Base-by-base conservation (phyloP, 2,888 invertebrate genomes). In the Clusia tigrina region DNA sequence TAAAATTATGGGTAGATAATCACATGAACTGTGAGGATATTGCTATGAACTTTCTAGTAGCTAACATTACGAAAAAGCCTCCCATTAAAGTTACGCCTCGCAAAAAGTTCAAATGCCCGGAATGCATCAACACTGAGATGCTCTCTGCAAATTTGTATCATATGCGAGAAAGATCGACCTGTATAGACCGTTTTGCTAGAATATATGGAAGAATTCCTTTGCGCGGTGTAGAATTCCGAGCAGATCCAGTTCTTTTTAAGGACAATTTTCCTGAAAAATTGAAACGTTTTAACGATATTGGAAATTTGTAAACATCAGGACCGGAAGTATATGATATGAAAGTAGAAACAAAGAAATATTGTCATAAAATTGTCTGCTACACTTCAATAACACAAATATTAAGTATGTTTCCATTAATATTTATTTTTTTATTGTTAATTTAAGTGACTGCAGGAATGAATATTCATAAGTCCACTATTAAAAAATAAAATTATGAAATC, bases 11-110 rank as follows among this genome's bases (percentile, higher is more conserved):
- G 94, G 96, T 97, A 0, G 97, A 98, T 81, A 91, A 93, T 17
- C 92, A 94, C 78, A 96, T 97, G 93, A 98, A 98, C 84, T 98
- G 97, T 81, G 98, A 98, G 83, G 97, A 98, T 80, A 96, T 98
- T 72, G 97, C 97, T 1, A 97, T 98, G 95, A 98, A 98, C 84
- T 98, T 97, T 85, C 88, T 98, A 2, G 93, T 98, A 26, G 92
- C 96, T 1, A 96, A 97, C 81, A 85, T 93, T 18, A 97, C 97
- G 0, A 92, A 94, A 72, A 96, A 96, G 85, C 91, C 96, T 1
- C 96, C 97, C 0, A 95, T 98, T 61, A 95, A 95, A 86, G 95
- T 97, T 26, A 92, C 96, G 0, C 96, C 97, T 0, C 88, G 96
- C 2, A 97, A 98, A 81, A 98, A 98, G 81, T 98, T 98, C 85